Evolutionary conservation across 2,113 vertebrate species (phyloP), one percentile per base, ranked within the genome.

Genomic region (Phainopepla nitens): DNA sequence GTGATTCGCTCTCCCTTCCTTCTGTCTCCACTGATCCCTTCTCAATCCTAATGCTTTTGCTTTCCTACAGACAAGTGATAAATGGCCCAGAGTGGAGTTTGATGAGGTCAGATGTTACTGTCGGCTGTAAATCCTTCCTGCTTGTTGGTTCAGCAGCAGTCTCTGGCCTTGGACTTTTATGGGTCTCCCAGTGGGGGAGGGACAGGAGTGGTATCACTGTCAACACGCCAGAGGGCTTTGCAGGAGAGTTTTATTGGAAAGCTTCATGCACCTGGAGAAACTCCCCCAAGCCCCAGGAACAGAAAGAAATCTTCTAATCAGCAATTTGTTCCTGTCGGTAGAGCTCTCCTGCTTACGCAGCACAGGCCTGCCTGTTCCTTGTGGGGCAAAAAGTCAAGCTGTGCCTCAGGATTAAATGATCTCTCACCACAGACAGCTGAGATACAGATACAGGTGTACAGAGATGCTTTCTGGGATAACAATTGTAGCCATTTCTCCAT

Each of bases 81-180:
- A 93, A 97, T 90, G 47, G 45, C 51, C 42, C 54, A 47, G 35
- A 95, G 84, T 82, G 58, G 77, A 87, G 62, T 96, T 96, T 96
- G 84, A 96, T 96, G 93, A 96, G 96, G 91, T 96, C 90, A 85
- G 68, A 73, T 85, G 91, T 85, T 93, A 61, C 89, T 85, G 83
- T 87, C 1, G 1, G 66, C 81, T 1, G 13, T 93, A 97, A 97
- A 97, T 96, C 93, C 87, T 94, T 89, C 87, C 89, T 94, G 66
- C 70, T 96, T 95, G 61, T 87, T 87, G 81, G 87, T 79, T 96
- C 81, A 91, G 70, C 72, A 87, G 41, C 77, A 76, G 25, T 45
- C 29, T 79, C 75, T 80, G 83, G 95, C 94, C 94, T 96, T 96
- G 94, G 89, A 87, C 73, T 82, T 91, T 87, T 94, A 93, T 45